phyloP scores from a whole-genome alignment of 2,797 vertebrate species.

The Sandelia bainsii region DNA sequence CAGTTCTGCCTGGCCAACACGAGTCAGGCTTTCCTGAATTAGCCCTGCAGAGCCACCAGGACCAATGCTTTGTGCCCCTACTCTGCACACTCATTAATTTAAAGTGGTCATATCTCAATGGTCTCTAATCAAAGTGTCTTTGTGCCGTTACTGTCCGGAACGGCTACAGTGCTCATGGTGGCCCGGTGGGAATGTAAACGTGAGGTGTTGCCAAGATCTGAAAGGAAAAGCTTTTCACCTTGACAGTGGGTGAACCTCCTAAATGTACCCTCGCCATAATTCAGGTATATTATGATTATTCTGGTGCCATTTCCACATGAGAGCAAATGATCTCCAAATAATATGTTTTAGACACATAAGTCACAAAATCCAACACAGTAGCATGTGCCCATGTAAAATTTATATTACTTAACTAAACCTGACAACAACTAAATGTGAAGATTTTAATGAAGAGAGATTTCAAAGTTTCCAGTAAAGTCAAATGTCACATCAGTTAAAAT shows the following conservation, averaged over 20 bases:
- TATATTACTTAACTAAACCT: conserved; percentile 19
- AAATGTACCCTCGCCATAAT: conserved; percentile 41
- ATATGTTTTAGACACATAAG: background rate
- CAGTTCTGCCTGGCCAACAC: conserved; percentile 51
- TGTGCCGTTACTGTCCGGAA: conserved; percentile 69
- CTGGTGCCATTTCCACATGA: conserved; percentile 25
- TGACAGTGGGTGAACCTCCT: conserved; percentile 63
- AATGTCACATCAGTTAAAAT: conserved; percentile 57
- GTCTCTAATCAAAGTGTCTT: conserved; percentile 79
- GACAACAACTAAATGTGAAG: conserved; percentile 1
- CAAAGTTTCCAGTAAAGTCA: conserved; percentile 38
- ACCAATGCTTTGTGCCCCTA: conserved; percentile 56
- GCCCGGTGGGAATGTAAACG: conserved; percentile 59
- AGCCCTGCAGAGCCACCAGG: conserved; percentile 66
- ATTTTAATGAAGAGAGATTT: conserved; percentile 51
- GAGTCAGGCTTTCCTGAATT: conserved; percentile 73
- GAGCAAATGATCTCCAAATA: conserved; percentile 20
- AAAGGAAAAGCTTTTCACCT: conserved; percentile 74
- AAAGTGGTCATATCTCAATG: conserved; percentile 80
- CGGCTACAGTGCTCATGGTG: conserved; percentile 59
- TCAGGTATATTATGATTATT: conserved; percentile 29
- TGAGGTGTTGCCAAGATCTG: conserved; percentile 71
- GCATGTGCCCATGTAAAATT: background rate
- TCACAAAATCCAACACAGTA: conserved; percentile 9
- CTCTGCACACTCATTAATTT: conserved; percentile 77